phyloP scores from a whole-genome alignment of 1,140 invertebrate genomes.

The Coenobita brevimanus region DNA sequence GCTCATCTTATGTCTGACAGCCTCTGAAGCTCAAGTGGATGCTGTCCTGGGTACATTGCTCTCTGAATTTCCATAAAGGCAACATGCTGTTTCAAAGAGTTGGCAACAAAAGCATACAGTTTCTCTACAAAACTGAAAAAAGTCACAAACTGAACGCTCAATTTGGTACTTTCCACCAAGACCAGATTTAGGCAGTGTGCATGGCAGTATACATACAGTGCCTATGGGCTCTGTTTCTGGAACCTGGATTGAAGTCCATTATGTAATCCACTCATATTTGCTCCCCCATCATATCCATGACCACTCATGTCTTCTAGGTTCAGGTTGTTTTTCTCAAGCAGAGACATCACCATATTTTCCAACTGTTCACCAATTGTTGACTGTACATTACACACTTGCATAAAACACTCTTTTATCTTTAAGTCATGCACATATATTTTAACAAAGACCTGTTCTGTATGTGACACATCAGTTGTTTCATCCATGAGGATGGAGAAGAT shows the following conservation, averaged over 20 bases:
- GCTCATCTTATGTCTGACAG: conserved; percentile 1
- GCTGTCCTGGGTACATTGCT: neutral
- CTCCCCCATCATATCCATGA: neutral
- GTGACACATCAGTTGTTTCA: conserved; percentile 14
- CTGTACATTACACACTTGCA: neutral
- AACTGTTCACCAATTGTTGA: neutral
- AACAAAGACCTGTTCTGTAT: neutral
- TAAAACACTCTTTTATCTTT: neutral
- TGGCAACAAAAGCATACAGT: conserved; percentile 15
- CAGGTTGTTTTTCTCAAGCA: neutral
- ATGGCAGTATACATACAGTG: conserved; percentile 7
- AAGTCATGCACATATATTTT: neutral
- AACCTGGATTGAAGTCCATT: conserved; percentile 14
- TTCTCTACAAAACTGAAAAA: conserved; percentile 28
- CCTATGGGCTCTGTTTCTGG: neutral
- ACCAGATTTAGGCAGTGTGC: conserved; percentile 29
- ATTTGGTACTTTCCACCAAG: conserved; percentile 8
- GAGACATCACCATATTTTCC: neutral
- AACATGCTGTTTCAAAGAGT: conserved; percentile 15
- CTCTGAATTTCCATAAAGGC: conserved; percentile 13
- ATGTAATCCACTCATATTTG: neutral
- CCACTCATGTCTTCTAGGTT: neutral
- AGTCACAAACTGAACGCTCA: conserved; percentile 19
- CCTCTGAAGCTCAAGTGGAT: too few species aligned
- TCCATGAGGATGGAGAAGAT: neutral